phyloP scores from a whole-genome alignment of 1,140 invertebrate genomes.

The Bombus consobrinus region DNA sequence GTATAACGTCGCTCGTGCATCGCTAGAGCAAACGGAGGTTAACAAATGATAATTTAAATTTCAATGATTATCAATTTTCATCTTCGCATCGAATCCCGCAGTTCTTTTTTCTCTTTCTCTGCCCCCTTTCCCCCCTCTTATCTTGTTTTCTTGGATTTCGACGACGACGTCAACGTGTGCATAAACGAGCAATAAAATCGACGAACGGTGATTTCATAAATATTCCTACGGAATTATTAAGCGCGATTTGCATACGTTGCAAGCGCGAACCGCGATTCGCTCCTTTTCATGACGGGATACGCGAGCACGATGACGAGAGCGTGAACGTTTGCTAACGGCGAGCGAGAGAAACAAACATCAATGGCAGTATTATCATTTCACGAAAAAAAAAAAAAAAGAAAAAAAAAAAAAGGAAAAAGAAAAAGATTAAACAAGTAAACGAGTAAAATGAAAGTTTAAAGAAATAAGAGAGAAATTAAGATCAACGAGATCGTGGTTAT shows the following conservation, averaged over 20 bases:
- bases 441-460: neutral
- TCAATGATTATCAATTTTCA: neutral
- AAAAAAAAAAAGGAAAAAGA: no score
- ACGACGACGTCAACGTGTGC: neutral
- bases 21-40: neutral
- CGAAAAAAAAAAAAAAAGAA: neutral
- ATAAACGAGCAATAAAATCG: slow-evolving; percentile 14
- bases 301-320: neutral
- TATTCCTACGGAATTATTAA: slow-evolving; percentile 34
- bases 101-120: no score
- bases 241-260: slow-evolving; percentile 1
- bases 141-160: neutral
- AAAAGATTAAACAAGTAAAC: neutral
- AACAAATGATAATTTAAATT: neutral
- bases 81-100: neutral
- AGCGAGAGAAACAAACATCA: slow-evolving; percentile 30
- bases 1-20: neutral
- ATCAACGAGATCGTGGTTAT: neutral
- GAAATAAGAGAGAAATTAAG: no score
- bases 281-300: slow-evolving; percentile 23
- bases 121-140: neutral
- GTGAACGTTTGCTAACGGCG: slow-evolving; percentile 23
- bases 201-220: slow-evolving; percentile 9
- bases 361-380: neutral
- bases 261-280: neutral